Base-by-base conservation (phyloP, 2,797 vertebrate species). In the Loris lydekkerianus region DNA sequence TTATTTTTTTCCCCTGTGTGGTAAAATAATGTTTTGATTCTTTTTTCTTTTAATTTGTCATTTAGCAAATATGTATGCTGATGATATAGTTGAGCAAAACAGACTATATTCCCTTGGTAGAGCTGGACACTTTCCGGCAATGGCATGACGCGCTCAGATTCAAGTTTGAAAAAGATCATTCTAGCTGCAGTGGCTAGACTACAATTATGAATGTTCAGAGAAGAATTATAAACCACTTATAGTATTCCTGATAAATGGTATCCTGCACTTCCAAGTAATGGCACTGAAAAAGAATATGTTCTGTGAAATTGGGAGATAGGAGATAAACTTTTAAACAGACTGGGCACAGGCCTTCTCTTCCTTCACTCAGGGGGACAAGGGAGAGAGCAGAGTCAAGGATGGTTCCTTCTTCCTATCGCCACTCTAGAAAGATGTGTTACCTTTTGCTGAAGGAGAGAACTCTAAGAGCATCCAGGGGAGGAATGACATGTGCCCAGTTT, bases 21-120 rank as follows among this genome's bases (percentile, higher is more conserved):
- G 25, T 75, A 65, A 88, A 94, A 29, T 20, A 85, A 75, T 20
- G 5, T 86, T 85, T 53, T 67, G 17, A 46, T 76, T 91, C 56
- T 58, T 70, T 58, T 84, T 77, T 77, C 17, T 80, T 76, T 10
- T 95, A 75, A 53, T 40, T 90, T 93, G 40, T 46, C 18, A 73
- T 70, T 94, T 88, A 43, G 58, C 11, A 40, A 67, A 29, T 61
- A 67, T 63, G 53, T 53, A 40, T 9, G 67, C 29, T 77, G 61
- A 82, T 53, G 3, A 77, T 76, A 53, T 27, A 29, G 15, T 18
- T 77, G 29, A 84, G 34, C 10, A 37, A 73, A 87, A 82, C 13
- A 78, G n/a, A 49, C 13, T 23, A 2, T 29, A 15, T 85, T 65
- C 43, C n/a, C 17, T 60, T 93, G 56, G 61, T 34, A 20, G 29